Base-by-base conservation (phyloP, 2,113 vertebrate genomes). In the Hemicordylus capensis region DNA sequence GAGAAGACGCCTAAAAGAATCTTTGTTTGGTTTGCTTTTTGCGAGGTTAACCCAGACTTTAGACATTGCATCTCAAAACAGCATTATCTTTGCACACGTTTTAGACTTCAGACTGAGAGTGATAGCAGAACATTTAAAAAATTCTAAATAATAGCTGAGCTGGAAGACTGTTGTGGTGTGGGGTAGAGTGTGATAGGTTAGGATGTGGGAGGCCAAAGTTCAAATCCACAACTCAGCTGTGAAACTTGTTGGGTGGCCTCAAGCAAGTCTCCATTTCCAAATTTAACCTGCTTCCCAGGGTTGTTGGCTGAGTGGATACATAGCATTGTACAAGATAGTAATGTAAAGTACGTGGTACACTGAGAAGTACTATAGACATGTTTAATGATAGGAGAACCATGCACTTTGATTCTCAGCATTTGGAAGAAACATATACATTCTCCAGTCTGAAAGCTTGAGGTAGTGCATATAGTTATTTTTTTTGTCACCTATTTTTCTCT, bases 11-110 rank as follows among this genome's bases (percentile, higher is more conserved):
- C 78, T 83, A 82, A 58, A 83, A 83, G 80, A 81, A 64, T 64
- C 86, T 67, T 74, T 87, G 81, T 89, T 89, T 83, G 77, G 89
- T 89, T 91, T 91, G 85, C 88, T 88, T 79, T 79, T 90, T 72
- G 72, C 37, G 73, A 77, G 81, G 84, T 82, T 46, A 54, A 81
- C 39, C 75, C 61, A 66, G 83, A 58, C 3, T 90, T 88, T 73
- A 82, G 85, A 74, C 58, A 26, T 26, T 74, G 44, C 56, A 56
- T 82, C 67, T 76, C 26, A 20, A 28, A 69, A 69, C 48, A 61
- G 44, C 3, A 37, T 44, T 64, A 34, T 73, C 37, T 63, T 83
- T 81, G 56, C 67, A 73, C 63, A 31, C 37, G 11, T 79, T 83
- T 74, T 48, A 56, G 24, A 14, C 26, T 63, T 73, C 44, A 75